Percentiles rank a stretch among this genome's conserved stretches.
phyloP scores from a whole-genome alignment of 2,888 invertebrate species.

The Pollenia griseotomentosa region DNA sequence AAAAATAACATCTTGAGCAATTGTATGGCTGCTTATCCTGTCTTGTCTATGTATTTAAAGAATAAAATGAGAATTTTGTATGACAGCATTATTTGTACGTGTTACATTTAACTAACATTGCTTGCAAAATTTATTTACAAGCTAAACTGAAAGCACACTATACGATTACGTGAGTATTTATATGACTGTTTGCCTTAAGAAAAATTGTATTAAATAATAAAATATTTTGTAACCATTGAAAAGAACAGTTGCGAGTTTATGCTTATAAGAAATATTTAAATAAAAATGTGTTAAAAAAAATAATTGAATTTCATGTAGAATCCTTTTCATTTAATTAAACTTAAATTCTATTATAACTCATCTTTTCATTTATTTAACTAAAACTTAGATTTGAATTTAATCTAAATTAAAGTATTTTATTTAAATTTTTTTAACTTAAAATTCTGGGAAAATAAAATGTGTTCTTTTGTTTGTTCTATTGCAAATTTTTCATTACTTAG shows the following conservation, averaged over 20 bases:
- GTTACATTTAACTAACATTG: slow-evolving; percentile 29
- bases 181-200: slow-evolving; percentile 1
- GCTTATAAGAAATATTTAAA: too few species aligned
- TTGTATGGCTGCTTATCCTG: slow-evolving; percentile 21
- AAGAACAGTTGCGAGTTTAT: background rate
- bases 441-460: background rate
- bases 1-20: slow-evolving; percentile 12
- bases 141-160: background rate
- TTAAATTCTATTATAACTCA: too few species aligned
- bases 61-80: background rate
- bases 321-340: too few species aligned
- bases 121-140: slow-evolving; percentile 13
- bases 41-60: slow-evolving; percentile 1
- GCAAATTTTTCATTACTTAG: background rate
- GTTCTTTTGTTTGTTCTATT: background rate
- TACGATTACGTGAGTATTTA: slow-evolving; percentile 2
- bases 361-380: too few species aligned
- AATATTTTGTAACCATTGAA: background rate
- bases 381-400: too few species aligned
- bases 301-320: too few species aligned
- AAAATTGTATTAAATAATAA: slow-evolving; percentile 3
- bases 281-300: too few species aligned
- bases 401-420: too few species aligned
- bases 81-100: slow-evolving; percentile 45
- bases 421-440: too few species aligned